phyloP scores from a whole-genome alignment of 2,888 invertebrate genomes.

The Drosophila kanekoi region DNA sequence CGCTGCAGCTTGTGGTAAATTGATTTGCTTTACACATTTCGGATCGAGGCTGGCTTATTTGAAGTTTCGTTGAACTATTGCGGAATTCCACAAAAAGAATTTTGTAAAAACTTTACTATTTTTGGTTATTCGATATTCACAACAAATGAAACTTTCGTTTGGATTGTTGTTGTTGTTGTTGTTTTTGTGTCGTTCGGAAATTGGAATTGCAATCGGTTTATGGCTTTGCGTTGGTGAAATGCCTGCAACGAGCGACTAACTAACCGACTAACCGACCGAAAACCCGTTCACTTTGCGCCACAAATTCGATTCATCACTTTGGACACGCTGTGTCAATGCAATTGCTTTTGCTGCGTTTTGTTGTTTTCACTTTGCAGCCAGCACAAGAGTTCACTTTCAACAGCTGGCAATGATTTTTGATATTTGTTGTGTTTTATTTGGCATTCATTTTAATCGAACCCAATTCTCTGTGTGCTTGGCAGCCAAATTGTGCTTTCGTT shows the following conservation, averaged over 20 bases:
- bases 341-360: conserved; percentile 42
- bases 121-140: conserved; percentile 5
- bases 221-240: conserved; percentile 60
- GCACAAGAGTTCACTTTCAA: conserved; percentile 26
- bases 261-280: conserved; percentile 36
- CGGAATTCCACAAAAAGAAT: conserved; percentile 39
- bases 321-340: conserved; percentile 67
- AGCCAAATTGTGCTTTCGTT: conserved; percentile 43
- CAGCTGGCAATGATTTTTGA: conserved; percentile 41
- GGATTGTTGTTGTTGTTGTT: conserved; percentile 46
- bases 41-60: neutral
- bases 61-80: neutral
- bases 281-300: conserved; percentile 67
- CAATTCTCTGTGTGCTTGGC: neutral
- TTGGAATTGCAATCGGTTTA: conserved; percentile 61
- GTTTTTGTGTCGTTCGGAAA: conserved; percentile 40
- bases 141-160: conserved; percentile 59
- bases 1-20: conserved; percentile 12
- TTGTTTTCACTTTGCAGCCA: conserved; percentile 50
- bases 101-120: conserved; percentile 14
- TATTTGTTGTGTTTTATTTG: conserved; percentile 20
- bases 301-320: conserved; percentile 43
- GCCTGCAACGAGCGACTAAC: conserved; percentile 38
- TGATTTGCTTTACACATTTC: conserved; percentile 33
- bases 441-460: conserved; percentile 49